Evolutionary conservation across 2,113 vertebrate genomes (phyloP).

Genomic region (Paradisaea rubra): DNA sequence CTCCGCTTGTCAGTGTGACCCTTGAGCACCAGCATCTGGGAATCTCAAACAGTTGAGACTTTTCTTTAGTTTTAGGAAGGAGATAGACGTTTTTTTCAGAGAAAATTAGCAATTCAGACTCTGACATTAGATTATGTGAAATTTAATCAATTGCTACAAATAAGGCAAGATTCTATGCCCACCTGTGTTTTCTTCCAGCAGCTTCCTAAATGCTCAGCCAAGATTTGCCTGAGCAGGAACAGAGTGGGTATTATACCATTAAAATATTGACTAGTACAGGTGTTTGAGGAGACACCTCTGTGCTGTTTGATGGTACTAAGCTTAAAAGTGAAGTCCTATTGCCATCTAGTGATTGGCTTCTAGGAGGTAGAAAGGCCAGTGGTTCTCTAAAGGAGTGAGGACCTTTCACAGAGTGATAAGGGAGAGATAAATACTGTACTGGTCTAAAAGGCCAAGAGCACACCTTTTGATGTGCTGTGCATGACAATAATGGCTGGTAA

Average conservation of each 20-base stretch:
- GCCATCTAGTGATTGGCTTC: constrained; percentile 60
- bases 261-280: neutral
- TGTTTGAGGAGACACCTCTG: neutral
- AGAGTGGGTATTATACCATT: neutral
- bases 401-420: neutral
- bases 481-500: neutral
- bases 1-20: neutral
- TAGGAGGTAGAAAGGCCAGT: neutral
- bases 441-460: neutral
- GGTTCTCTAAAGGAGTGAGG: neutral
- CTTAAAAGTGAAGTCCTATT: constrained; percentile 15
- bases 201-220: neutral
- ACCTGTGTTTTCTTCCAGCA: neutral
- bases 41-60: neutral
- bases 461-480: neutral
- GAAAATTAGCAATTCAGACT: neutral
- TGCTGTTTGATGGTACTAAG: neutral
- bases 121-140: neutral
- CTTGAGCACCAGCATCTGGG: neutral
- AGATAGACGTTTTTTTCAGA: neutral
- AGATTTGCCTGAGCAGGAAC: neutral
- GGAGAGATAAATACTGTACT: neutral
- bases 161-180: neutral
- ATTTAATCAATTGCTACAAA: neutral
- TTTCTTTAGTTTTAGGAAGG: neutral